Evolutionary conservation across 1,140 invertebrate species (phyloP).

Genomic region (Odontomachus brunneus): DNA sequence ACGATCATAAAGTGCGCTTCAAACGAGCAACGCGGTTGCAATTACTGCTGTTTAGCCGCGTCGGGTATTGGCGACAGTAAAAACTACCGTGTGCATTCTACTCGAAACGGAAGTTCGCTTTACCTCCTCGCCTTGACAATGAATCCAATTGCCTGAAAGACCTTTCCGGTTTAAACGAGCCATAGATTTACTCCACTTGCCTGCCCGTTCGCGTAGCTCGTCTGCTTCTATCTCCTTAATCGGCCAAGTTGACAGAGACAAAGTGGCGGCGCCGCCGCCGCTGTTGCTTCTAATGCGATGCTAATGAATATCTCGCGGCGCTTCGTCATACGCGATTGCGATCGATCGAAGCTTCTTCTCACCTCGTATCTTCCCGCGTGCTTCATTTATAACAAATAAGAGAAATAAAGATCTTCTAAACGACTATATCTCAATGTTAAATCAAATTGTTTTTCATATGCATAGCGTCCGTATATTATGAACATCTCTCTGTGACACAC

Average conservation of each 20-base stretch:
- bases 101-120: no score
- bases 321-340: not conserved
- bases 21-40: not conserved
- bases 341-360: slow-evolving; percentile 3
- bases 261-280: slow-evolving; percentile 35
- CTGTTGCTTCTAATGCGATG: slow-evolving; percentile 30
- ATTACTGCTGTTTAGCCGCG: slow-evolving; percentile 21
- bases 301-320: slow-evolving; percentile 11
- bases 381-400: no score
- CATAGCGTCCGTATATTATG: not conserved
- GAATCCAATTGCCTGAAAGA: slow-evolving; percentile 69
- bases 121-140: slow-evolving; percentile 30
- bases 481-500: not conserved
- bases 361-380: not conserved
- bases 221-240: slow-evolving; percentile 44
- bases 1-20: not conserved
- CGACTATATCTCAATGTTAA: no score
- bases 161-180: slow-evolving; percentile 66
- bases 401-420: no score
- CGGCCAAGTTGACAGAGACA: slow-evolving; percentile 60
- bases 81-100: not conserved
- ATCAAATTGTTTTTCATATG: not conserved
- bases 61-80: not conserved
- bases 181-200: slow-evolving; percentile 65
- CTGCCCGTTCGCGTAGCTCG: slow-evolving; percentile 35